phyloP scores from a whole-genome alignment of 2,797 vertebrate genomes.

The Siniperca scherzeri region DNA sequence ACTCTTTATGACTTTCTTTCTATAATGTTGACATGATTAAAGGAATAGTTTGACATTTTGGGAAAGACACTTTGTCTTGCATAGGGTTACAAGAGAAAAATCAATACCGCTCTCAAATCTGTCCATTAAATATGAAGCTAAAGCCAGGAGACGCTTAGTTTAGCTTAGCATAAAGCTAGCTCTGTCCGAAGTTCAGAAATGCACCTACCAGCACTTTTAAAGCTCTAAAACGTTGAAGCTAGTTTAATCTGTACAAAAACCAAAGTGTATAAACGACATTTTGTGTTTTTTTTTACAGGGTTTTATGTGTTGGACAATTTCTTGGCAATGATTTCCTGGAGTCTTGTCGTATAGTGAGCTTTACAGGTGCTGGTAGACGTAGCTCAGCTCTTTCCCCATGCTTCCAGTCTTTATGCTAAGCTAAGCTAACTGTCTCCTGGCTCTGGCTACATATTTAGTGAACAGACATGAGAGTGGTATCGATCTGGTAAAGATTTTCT shows the following conservation, averaged over 20 bases:
- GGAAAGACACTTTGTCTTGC: not conserved
- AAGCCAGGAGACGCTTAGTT: too few species aligned
- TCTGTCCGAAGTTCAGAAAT: too few species aligned
- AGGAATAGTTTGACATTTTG: not conserved
- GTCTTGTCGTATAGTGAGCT: not conserved
- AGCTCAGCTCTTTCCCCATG: not conserved
- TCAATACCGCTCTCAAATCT: not conserved
- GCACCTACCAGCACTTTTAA: too few species aligned
- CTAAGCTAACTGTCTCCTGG: not conserved
- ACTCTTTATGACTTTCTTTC: not conserved
- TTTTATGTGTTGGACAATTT: not conserved
- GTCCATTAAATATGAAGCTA: not conserved
- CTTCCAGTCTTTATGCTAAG: not conserved
- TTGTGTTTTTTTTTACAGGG: too few species aligned
- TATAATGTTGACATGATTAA: not conserved
- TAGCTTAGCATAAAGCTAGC: too few species aligned
- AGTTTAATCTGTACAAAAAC: not conserved
- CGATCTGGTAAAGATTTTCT: not conserved
- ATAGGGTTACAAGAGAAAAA: not conserved
- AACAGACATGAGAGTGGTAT: too few species aligned
- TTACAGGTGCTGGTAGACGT: not conserved
- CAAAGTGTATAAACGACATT: not conserved
- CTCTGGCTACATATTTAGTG: not conserved
- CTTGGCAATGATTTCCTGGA: slow-evolving; percentile 3
- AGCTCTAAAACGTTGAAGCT: not conserved